Evolutionary conservation across 2,113 vertebrate species (phyloP).

Genomic region (Poecilia latipinna): DNA sequence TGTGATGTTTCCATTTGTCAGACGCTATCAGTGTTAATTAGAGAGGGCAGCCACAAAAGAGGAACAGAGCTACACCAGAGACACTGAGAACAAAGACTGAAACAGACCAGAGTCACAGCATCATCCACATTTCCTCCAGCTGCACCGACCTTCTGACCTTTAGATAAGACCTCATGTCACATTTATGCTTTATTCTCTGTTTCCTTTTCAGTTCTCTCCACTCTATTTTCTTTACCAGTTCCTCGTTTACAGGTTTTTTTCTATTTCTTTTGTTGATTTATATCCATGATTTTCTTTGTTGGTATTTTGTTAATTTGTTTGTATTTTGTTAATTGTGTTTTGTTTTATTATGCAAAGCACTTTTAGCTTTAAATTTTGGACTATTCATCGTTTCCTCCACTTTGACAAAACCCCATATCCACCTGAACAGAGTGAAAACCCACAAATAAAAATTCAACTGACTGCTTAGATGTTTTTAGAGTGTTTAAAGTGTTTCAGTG

Average conservation of each 20-base stretch:
- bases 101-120: not conserved
- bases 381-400: not conserved
- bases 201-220: not conserved
- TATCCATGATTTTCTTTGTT: no score
- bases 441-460: not conserved
- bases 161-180: not conserved
- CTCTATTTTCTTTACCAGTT: not conserved
- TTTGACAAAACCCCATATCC: no score
- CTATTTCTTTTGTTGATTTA: no score
- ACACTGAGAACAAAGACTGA: constrained; percentile 24
- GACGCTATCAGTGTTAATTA: constrained; percentile 58
- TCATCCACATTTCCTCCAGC: constrained; percentile 5
- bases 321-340: no score
- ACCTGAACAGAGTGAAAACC: no score
- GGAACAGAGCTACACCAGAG: constrained; percentile 10
- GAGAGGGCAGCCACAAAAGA: constrained; percentile 31
- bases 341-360: no score
- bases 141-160: not conserved
- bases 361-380: not conserved
- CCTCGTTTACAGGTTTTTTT: no score
- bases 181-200: not conserved
- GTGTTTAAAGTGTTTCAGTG: not conserved
- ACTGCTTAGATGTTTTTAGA: not conserved
- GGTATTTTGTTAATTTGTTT: no score
- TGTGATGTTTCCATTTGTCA: constrained; percentile 59